These are phyloP conservation scores for Ectemnius cavifrons DNA, from an alignment of 2,888 invertebrate species.

Conservation along the genomic window DNA sequence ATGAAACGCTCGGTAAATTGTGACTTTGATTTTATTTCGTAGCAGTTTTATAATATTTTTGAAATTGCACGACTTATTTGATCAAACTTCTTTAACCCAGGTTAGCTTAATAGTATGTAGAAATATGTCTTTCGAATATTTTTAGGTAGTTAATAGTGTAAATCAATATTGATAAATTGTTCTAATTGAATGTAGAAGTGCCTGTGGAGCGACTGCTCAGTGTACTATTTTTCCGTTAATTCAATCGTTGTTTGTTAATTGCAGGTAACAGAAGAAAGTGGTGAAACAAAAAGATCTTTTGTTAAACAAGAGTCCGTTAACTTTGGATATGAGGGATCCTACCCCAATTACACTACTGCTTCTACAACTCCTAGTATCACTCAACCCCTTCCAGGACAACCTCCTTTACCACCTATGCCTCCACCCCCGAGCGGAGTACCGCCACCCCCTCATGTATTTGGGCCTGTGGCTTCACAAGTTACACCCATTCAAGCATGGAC, in stretches of 20 bases:
- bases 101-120: conserved; percentile 42
- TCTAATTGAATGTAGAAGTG: too few relatives aligned
- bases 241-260: conserved; percentile 2
- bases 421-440: conserved; percentile 72
- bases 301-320: conserved; percentile 65
- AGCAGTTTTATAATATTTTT: conserved; percentile 10
- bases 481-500: conserved; percentile 69
- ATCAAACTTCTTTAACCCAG: conserved; percentile 26
- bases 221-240: too few relatives aligned
- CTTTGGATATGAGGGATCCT: conserved; percentile 70
- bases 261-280: conserved; percentile 66
- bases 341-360: conserved; percentile 66
- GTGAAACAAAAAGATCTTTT: conserved; percentile 62
- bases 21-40: conserved; percentile 6
- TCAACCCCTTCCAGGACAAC: conserved; percentile 75
- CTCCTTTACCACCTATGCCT: conserved; percentile 76
- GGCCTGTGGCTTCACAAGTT: conserved; percentile 70
- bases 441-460: conserved; percentile 70
- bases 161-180: not conserved
- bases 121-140: not conserved
- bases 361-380: conserved; percentile 64
- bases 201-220: too few relatives aligned
- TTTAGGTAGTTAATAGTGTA: conserved; percentile 13
- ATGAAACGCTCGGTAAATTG: conserved; percentile 68
- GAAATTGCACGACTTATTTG: not conserved